Evolutionary conservation across 2,888 invertebrate genomes (phyloP), one percentile per base, ranked within the genome.

Genomic region (Nycteola revayana): DNA sequence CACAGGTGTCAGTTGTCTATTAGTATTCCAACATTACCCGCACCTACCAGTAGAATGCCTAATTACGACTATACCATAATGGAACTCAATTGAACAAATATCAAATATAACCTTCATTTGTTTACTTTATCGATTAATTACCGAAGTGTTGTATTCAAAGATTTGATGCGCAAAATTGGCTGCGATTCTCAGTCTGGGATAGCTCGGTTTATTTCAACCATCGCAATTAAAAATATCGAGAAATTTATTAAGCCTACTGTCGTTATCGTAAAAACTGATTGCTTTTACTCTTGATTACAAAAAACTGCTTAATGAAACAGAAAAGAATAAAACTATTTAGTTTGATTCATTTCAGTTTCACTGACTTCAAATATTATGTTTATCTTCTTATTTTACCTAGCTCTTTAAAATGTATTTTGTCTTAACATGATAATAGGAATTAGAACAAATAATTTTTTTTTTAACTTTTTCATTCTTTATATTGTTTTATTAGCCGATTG

Each of bases 1-100:
- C 64, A 51, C 78, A 81, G 80, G 78, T 84, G 63, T 56, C 58
- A 44, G 34, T 49, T 53, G 44, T 55, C 54, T 55, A 55, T 67
- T 66, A 61, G 49, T 57, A 62, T 63, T 60, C 53, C 42, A 36
- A 47, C 44, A 41, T 36, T 53, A 42, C 48, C 40, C 29, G 40
- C 39, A 38, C 45, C 38, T 37, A 46, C 43, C 41, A 29, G 36
- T 48, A 53, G 45, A 60, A 59, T 59, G 42, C 56, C 63, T 60
- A 64, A 61, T 60, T 66, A 50, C 62, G 51, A 45, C 45, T 41
- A 48, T 48, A 49, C 43, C 45, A 60, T 60, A 67, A 72, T 68
- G 52, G 56, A 51, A 55, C 59, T 69, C 74, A 75, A 71, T 75
- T 70, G 70, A 67, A 62, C 67, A 72, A 77, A 74, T 59, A 66